Conservation (phyloP, 2,113 vertebrate genomes). For the Opisthocomus hoazin region DNA sequence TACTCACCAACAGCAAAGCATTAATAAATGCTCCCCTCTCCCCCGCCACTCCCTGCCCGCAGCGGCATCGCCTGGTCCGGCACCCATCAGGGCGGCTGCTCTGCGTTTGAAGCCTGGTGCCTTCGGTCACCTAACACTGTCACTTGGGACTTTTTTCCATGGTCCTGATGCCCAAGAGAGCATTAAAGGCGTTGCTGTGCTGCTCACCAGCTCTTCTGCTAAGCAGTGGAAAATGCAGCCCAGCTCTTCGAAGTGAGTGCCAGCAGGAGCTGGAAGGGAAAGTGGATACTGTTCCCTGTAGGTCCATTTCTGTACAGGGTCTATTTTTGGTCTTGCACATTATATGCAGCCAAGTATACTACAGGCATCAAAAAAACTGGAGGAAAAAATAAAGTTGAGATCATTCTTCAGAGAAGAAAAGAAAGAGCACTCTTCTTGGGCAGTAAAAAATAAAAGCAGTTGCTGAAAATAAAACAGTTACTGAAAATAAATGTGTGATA, state of each 20-base stretch:
- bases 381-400: neutral
- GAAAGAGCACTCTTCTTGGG: neutral
- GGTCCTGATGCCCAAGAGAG: neutral
- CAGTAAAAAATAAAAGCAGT: neutral
- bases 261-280: neutral
- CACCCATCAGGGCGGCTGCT: neutral
- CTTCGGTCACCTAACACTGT: too few relatives aligned
- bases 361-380: neutral
- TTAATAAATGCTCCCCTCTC: too few relatives aligned
- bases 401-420: neutral
- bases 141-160: neutral
- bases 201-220: neutral
- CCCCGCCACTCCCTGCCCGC: rapidly evolving
- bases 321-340: neutral
- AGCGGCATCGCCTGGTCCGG: neutral
- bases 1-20: neutral
- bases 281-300: neutral
- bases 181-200: neutral
- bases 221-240: neutral
- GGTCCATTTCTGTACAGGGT: neutral
- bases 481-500: neutral
- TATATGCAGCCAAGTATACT: neutral
- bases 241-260: neutral
- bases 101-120: neutral
- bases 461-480: neutral